These are phyloP conservation scores for Acropternis orthonyx DNA, from an alignment of 2,797 vertebrate species.

Conservation along the genomic window DNA sequence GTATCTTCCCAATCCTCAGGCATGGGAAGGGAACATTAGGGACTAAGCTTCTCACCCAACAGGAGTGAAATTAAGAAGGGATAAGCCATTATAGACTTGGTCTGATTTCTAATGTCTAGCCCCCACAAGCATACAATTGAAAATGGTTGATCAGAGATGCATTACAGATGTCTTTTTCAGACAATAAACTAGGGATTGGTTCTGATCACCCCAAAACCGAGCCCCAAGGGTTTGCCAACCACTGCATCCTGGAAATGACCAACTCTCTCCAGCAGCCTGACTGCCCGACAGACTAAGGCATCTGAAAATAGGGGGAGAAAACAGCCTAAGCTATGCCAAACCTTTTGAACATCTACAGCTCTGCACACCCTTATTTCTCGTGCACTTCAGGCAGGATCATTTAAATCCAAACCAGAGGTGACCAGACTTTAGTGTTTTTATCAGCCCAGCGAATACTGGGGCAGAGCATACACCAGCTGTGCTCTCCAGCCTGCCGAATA, in stretches of 20 bases:
- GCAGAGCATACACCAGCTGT: neutral
- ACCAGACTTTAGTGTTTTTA: no score
- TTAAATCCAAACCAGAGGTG: neutral
- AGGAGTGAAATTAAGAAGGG: neutral
- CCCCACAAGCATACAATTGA: rapidly evolving
- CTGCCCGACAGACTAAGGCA: neutral
- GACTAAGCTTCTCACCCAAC: neutral
- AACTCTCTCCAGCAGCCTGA: neutral
- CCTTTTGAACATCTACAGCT: neutral
- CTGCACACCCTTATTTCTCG: rapidly evolving
- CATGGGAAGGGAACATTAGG: neutral
- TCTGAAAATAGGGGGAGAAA: neutral
- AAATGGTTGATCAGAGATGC: neutral
- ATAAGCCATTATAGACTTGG: neutral
- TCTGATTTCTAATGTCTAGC: neutral
- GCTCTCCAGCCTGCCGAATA: rapidly evolving
- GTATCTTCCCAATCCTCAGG: neutral
- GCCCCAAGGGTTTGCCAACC: neutral
- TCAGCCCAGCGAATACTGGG: neutral
- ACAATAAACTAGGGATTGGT: neutral
- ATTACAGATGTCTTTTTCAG: neutral
- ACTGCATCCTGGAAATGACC: neutral
- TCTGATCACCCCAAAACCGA: rapidly evolving
- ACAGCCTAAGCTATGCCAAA: neutral
- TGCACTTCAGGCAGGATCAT: neutral